Evolutionary conservation across 1,140 invertebrate genomes (phyloP), one percentile per base, ranked within the genome.

Genomic region (Triops longicaudatus): DNA sequence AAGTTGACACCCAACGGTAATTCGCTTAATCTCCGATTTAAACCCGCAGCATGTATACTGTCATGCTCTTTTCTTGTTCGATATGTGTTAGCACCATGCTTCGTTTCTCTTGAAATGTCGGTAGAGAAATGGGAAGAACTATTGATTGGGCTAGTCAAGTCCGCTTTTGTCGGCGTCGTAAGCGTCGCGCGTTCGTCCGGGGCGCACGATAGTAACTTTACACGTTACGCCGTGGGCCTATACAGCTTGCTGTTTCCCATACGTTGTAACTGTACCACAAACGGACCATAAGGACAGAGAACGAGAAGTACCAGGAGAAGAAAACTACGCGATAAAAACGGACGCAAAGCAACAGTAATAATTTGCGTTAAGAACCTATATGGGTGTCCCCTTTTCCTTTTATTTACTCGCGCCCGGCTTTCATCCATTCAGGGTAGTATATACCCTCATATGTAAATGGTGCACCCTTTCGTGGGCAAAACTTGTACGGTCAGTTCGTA

Each of bases 71-170:
- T 63, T 63, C 50, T 22, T 63, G 50, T 63, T 63, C 50, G 50
- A 17, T 63, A 17, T 63, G 22, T 5, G 10, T n/a, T 63, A 14
- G 50, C n/a, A 63, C 10, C 50, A 63, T 22, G 14, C 50, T 63
- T 63, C 50, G 50, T 63, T 63, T 63, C 22, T 63, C 50, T 63
- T 22, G 50, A 63, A 63, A 22, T 14, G 50, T 63, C 22, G 50
- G 50, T 63, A 22, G 50, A 22, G 22, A 12, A 63, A 14, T 63
- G 50, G 50, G 50, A 63, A 63, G 50, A 63, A 63, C 50, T 63
- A 63, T 63, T 63, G 50, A 63, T 63, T 63, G n/a, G 50, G 50
- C 50, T 14, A 63, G 50, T 63, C 31, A 63, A 63, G 50, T 63
- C 50, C 50, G 50, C 50, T 63, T 63, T 63, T 63, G 50, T 63